phyloP scores from a whole-genome alignment of 1,140 invertebrate genomes.

The Drosophila guanche region DNA sequence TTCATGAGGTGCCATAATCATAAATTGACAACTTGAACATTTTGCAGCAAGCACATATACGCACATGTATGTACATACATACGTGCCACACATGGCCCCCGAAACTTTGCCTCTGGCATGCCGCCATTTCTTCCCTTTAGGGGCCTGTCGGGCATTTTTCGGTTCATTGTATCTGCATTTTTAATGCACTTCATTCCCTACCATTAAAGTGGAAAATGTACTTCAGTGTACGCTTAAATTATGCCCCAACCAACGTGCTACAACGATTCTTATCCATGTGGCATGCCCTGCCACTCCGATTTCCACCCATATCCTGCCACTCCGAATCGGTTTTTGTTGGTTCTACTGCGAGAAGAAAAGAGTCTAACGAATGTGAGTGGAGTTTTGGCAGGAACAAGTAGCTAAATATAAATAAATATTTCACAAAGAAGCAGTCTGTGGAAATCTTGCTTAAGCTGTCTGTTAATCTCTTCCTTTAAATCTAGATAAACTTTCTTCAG shows the following conservation, averaged over 20 bases:
- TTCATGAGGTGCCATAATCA: slow-evolving; percentile 81
- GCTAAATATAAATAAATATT: too few relatives aligned
- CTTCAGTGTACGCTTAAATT: slow-evolving; percentile 57
- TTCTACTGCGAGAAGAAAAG: too few relatives aligned
- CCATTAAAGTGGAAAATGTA: slow-evolving; percentile 73
- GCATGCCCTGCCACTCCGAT: not conserved
- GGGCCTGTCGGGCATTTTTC: slow-evolving; percentile 49
- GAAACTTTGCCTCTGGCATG: not conserved
- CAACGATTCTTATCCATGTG: slow-evolving; percentile 16
- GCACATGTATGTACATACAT: slow-evolving; percentile 1
- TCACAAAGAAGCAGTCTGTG: too few relatives aligned
- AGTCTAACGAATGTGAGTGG: too few relatives aligned
- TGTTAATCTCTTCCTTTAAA: too few relatives aligned
- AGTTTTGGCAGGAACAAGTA: too few relatives aligned
- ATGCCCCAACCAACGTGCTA: slow-evolving; percentile 35
- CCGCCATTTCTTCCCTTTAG: not conserved
- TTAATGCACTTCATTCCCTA: slow-evolving; percentile 65
- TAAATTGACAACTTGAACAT: slow-evolving; percentile 80
- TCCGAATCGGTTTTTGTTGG: slow-evolving; percentile 33
- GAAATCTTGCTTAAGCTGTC: too few relatives aligned
- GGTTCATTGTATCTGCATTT: slow-evolving; percentile 72
- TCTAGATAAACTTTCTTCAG: too few relatives aligned
- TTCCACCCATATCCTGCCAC: slow-evolving; percentile 33
- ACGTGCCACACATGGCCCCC: slow-evolving; percentile 25
- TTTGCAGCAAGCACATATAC: slow-evolving; percentile 67